Percentiles rank a stretch among this genome's conserved stretches.
Evolutionary conservation across 1,140 invertebrate genomes (phyloP).

Genomic region (Hermetia illucens): DNA sequence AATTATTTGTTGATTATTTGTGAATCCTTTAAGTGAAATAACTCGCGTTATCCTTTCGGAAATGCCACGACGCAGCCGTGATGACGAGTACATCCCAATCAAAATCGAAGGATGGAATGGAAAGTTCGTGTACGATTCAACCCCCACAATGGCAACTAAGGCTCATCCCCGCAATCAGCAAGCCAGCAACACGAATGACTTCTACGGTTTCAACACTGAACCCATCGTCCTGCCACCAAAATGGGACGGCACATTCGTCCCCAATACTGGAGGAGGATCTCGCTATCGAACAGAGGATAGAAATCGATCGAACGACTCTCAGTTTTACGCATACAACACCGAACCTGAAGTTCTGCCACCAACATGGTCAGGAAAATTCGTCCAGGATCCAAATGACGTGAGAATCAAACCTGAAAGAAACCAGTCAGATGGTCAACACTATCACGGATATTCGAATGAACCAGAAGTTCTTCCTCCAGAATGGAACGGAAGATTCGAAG

Average conservation of each 20-base stretch:
- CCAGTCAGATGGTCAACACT: constrained; percentile 23
- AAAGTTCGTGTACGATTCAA: constrained; percentile 20
- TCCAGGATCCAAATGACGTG: constrained; percentile 10
- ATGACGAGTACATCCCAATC: constrained; percentile 26
- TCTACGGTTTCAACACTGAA: constrained; percentile 22
- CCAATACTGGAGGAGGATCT: constrained; percentile 10
- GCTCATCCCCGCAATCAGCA: constrained; percentile 24
- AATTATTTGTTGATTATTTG: no score
- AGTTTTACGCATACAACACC: neutral
- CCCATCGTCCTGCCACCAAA: constrained; percentile 22
- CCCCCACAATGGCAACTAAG: constrained; percentile 14
- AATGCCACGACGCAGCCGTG: neutral
- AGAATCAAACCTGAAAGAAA: constrained; percentile 16
- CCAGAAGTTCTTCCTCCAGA: constrained; percentile 20
- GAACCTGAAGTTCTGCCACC: neutral
- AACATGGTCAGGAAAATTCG: neutral
- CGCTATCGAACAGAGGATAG: constrained; percentile 10
- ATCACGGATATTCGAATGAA: constrained; percentile 17
- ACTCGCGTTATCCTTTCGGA: no score
- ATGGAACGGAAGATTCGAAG: constrained; percentile 26
- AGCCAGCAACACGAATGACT: constrained; percentile 25
- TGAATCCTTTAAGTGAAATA: no score
- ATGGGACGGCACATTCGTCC: constrained; percentile 26
- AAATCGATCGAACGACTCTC: constrained; percentile 7
- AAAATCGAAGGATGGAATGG: constrained; percentile 30